phyloP scores from a whole-genome alignment of 2,797 vertebrate species.

The Oceanodroma leucorhoa region DNA sequence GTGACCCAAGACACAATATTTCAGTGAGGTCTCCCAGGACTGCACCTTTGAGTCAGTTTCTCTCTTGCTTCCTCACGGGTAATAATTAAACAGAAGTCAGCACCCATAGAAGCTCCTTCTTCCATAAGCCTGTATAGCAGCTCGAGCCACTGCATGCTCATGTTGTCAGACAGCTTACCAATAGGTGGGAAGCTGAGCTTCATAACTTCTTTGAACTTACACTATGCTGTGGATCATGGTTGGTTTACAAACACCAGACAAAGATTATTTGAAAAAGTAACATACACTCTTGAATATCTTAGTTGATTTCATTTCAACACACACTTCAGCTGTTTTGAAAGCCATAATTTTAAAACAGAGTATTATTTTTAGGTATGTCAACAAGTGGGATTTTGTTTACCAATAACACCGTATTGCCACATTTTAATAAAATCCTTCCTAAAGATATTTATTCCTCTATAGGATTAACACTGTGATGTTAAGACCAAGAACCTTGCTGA shows the following conservation, averaged over 20 bases:
- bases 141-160: not conserved
- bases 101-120: not conserved
- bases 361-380: not conserved
- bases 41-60: not conserved
- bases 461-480: not conserved
- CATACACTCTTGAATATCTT: not conserved
- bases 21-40: not conserved
- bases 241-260: not conserved
- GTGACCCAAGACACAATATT: not conserved
- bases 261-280: not conserved
- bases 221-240: fast-evolving
- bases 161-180: not conserved
- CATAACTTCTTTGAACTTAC: not conserved
- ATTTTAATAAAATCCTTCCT: not conserved
- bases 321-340: not conserved
- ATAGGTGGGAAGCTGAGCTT: not conserved
- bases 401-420: not conserved
- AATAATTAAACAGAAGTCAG: not conserved
- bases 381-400: not conserved
- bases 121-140: not conserved
- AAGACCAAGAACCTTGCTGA: not conserved
- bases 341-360: not conserved
- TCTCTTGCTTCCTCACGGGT: not conserved
- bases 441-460: not conserved
- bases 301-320: not conserved